phyloP scores from a whole-genome alignment of 2,113 vertebrate species.

The Motacilla alba region DNA sequence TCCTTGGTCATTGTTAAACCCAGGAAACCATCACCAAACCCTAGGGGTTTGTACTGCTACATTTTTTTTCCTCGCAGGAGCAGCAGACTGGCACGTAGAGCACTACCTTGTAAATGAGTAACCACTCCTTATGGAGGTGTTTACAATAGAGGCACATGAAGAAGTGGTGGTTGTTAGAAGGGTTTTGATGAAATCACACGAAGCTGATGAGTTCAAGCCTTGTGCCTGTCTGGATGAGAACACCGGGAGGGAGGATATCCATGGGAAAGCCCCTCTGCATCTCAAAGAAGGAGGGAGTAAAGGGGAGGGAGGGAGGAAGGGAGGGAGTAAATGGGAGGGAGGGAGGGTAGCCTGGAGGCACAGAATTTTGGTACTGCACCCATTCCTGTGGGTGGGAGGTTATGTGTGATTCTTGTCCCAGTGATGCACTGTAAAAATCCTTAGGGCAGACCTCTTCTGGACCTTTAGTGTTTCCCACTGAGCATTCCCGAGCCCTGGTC shows the following conservation, averaged over 20 bases:
- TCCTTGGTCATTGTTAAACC: not conserved
- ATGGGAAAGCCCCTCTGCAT: not conserved
- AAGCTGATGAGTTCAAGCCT: not conserved
- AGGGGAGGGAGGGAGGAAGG: no score
- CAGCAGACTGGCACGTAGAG: not conserved
- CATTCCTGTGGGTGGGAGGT: not conserved
- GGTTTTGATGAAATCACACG: not conserved
- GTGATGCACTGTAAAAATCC: not conserved
- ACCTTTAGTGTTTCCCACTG: not conserved
- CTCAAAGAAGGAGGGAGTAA: not conserved
- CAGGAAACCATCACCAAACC: not conserved
- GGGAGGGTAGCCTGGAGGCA: no score
- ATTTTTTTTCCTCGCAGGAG: not conserved
- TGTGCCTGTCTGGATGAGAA: not conserved
- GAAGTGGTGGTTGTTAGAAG: not conserved
- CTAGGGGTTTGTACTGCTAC: not conserved
- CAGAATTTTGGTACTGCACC: rapidly evolving
- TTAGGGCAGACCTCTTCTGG: not conserved
- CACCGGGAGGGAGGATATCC: not conserved
- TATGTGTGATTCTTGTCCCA: not conserved
- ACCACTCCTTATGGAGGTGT: not conserved
- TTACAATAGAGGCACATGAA: not conserved
- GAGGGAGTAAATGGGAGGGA: not conserved
- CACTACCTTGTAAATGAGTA: conserved; percentile 15
- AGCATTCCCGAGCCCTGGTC: not conserved